These are phyloP conservation scores for Anableps anableps DNA, from an alignment of 2,797 vertebrate species.

Conservation along the genomic window DNA sequence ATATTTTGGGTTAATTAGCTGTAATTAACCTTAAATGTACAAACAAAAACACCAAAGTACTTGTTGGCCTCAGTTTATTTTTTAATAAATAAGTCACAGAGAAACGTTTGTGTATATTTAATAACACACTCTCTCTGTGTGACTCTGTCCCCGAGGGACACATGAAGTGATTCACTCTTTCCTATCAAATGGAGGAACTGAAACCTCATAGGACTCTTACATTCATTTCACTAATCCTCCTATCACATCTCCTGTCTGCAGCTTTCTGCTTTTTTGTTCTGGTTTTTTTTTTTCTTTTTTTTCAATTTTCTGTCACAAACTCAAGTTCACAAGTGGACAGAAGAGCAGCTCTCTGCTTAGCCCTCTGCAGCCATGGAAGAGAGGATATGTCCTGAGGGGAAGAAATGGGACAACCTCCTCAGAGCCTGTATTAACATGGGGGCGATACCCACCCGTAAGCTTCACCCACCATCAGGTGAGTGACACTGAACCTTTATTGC, in stretches of 20 bases:
- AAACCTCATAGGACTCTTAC: slow-evolving; percentile 60
- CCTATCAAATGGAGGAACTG: slow-evolving; percentile 71
- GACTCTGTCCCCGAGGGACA: slow-evolving; percentile 36
- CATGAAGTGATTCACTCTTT: slow-evolving; percentile 65
- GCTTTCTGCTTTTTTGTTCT: slow-evolving; percentile 77
- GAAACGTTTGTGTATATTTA: not conserved
- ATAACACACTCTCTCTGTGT: not conserved
- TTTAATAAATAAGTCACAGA: not conserved
- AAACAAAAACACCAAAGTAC: not conserved
- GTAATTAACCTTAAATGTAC: not conserved
- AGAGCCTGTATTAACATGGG: fast-evolving
- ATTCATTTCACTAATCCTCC: slow-evolving; percentile 40
- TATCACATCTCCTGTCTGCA: slow-evolving; percentile 57
- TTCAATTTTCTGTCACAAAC: slow-evolving; percentile 59
- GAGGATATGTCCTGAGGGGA: slow-evolving; percentile 62
- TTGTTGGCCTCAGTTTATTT: not conserved
- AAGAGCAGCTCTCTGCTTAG: slow-evolving; percentile 79
- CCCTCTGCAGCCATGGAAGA: slow-evolving; percentile 81
- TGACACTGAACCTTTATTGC: not conserved
- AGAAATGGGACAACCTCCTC: slow-evolving; percentile 42
- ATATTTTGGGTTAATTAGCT: not conserved
- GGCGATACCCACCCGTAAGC: not conserved
- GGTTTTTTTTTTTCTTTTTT: slow-evolving; percentile 70
- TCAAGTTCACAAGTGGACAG: slow-evolving; percentile 73
- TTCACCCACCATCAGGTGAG: slow-evolving; percentile 57